Conservation (phyloP, 1,140 invertebrate genomes). For the Sitobion miscanthi region DNA sequence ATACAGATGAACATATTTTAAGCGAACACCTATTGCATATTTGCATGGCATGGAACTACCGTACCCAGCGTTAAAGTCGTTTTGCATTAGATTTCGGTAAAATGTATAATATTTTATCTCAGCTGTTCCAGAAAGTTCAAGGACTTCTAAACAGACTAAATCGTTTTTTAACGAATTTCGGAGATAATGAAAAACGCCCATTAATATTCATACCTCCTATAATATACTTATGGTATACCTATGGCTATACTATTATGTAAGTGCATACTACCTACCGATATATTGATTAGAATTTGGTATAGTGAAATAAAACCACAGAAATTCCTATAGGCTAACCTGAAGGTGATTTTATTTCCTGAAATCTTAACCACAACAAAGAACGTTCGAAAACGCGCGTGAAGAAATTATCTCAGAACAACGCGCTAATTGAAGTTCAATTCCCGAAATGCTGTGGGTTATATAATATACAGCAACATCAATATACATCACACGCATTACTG, state of each 20-base stretch:
- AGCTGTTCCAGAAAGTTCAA: not conserved
- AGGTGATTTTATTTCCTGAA: not conserved
- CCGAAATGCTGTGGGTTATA: not conserved
- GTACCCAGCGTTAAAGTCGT: not conserved
- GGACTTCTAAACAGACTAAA: not conserved
- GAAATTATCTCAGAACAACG: conserved; percentile 1
- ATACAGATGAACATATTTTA: not conserved
- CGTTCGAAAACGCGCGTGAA: not conserved
- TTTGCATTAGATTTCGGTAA: not conserved
- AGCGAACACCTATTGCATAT: not conserved
- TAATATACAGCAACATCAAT: not conserved
- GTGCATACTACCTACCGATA: not conserved
- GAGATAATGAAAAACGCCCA: not conserved
- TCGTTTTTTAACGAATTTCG: not conserved
- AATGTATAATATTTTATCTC: not conserved
- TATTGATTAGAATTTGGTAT: not conserved
- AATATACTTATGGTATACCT: too few relatives aligned
- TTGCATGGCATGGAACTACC: not conserved
- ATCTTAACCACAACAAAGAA: not conserved
- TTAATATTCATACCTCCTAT: not conserved
- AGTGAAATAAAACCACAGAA: not conserved
- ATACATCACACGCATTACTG: not conserved
- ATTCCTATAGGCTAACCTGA: not conserved
- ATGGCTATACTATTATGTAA: too few relatives aligned
- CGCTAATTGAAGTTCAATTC: not conserved